Percentiles rank a stretch among this genome's conserved stretches.
Conservation (phyloP, 2,888 invertebrate species). For the Dione vanillae region DNA sequence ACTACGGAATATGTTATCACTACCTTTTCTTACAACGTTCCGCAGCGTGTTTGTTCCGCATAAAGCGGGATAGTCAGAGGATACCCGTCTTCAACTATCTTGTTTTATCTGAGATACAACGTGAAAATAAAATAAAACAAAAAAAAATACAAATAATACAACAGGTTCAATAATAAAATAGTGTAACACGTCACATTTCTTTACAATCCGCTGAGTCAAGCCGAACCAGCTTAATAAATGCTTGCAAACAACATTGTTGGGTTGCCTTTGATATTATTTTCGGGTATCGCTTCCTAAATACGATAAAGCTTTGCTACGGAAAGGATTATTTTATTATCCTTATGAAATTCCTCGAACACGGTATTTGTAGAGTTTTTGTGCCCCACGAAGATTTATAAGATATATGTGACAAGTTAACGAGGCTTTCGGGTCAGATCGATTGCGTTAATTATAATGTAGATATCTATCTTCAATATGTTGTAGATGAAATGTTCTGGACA, state of each 20-base stretch:
- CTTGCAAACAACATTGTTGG: slow-evolving; percentile 29
- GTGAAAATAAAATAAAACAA: too few relatives aligned
- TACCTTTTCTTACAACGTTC: too few relatives aligned
- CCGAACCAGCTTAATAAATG: slow-evolving; percentile 26
- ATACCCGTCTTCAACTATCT: too few relatives aligned
- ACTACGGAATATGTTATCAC: too few relatives aligned
- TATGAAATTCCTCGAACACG: slow-evolving; percentile 52
- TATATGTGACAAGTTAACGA: slow-evolving; percentile 32
- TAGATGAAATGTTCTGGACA: neutral
- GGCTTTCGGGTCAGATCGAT: slow-evolving; percentile 25
- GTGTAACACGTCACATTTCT: neutral
- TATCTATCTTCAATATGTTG: neutral
- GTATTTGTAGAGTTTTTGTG: slow-evolving; percentile 40
- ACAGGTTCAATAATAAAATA: neutral
- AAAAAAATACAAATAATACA: neutral
- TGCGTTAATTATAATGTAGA: slow-evolving; percentile 18
- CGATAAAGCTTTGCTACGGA: slow-evolving; percentile 53
- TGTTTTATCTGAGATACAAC: too few relatives aligned
- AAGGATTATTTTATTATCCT: slow-evolving; percentile 61
- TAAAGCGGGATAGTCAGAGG: too few relatives aligned
- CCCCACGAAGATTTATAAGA: slow-evolving; percentile 9
- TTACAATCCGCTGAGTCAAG: slow-evolving; percentile 21
- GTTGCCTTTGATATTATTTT: slow-evolving; percentile 57
- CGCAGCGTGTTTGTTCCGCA: too few relatives aligned
- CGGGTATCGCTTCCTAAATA: slow-evolving; percentile 53